Evolutionary conservation across 1,140 invertebrate genomes (phyloP).

Genomic region (Halesus radiatus): DNA sequence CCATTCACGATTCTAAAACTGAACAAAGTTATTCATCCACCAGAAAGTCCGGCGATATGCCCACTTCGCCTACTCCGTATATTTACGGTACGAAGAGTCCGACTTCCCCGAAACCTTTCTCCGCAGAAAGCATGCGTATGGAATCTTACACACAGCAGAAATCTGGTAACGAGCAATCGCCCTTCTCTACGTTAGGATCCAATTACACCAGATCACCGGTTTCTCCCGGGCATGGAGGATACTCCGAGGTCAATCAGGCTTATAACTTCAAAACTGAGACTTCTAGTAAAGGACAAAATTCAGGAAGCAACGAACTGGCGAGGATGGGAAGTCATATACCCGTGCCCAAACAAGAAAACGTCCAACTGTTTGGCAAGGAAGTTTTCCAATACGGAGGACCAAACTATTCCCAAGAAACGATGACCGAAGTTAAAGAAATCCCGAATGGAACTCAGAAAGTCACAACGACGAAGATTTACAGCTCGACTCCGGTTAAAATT

Average conservation of each 20-base stretch:
- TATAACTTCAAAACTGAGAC: slow-evolving; percentile 43
- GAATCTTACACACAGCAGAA: slow-evolving; percentile 41
- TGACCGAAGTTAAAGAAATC: slow-evolving; percentile 68
- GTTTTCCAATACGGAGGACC: slow-evolving; percentile 64
- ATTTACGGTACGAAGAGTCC: slow-evolving; percentile 51
- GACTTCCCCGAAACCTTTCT: slow-evolving; percentile 49
- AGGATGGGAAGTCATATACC: slow-evolving; percentile 52
- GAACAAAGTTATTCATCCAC: slow-evolving; percentile 38
- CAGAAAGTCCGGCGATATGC: slow-evolving; percentile 29
- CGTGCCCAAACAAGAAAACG: slow-evolving; percentile 48
- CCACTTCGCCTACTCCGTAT: slow-evolving; percentile 45
- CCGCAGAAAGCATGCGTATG: slow-evolving; percentile 51
- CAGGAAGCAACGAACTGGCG: slow-evolving; percentile 60
- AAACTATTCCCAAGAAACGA: slow-evolving; percentile 68
- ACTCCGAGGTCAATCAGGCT: slow-evolving; percentile 36
- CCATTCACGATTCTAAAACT: slow-evolving; percentile 43
- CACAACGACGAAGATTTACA: slow-evolving; percentile 69
- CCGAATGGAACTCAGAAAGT: slow-evolving; percentile 69
- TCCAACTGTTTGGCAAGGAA: slow-evolving; percentile 62
- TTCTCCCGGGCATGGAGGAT: slow-evolving; percentile 46
- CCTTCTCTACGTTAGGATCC: slow-evolving; percentile 64
- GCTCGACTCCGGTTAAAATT: slow-evolving; percentile 68
- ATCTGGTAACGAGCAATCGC: slow-evolving; percentile 63
- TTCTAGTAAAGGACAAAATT: slow-evolving; percentile 50
- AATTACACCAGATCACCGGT: slow-evolving; percentile 41